These are phyloP conservation scores for Epirrhoe alternata DNA, from an alignment of 2,888 invertebrate species.

Conservation along the genomic window DNA sequence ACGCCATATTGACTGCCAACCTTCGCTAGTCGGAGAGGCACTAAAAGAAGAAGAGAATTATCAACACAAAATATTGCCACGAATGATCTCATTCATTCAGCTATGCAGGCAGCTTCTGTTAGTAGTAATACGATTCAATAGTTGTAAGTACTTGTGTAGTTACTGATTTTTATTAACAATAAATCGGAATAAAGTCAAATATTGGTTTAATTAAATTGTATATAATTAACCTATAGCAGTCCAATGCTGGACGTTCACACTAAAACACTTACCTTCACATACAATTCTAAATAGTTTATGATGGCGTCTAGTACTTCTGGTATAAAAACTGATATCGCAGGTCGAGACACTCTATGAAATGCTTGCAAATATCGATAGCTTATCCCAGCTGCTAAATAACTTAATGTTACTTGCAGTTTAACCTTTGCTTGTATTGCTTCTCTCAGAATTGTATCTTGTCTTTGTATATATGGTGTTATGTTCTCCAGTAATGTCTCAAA, in stretches of 20 bases:
- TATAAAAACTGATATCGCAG: constrained; percentile 20
- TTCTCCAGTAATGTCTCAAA: constrained; percentile 10
- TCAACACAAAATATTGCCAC: too few relatives aligned
- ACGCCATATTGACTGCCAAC: too few relatives aligned
- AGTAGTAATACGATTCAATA: too few relatives aligned
- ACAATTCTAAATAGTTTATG: constrained; percentile 11
- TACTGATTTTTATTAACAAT: too few relatives aligned
- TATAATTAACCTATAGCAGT: too few relatives aligned
- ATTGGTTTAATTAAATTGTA: too few relatives aligned
- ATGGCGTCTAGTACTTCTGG: constrained; percentile 18
- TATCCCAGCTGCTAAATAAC: constrained; percentile 6
- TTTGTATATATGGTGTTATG: constrained; percentile 19
- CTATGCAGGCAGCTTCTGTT: constrained; percentile 8
- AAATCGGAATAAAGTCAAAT: too few relatives aligned
- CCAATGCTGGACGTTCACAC: constrained; percentile 3
- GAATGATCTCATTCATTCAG: neutral
- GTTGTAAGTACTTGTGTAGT: too few relatives aligned
- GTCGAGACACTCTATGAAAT: constrained; percentile 13
- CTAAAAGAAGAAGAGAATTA: too few relatives aligned
- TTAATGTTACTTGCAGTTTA: constrained; percentile 14
- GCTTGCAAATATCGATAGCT: constrained; percentile 16
- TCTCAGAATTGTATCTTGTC: constrained; percentile 18
- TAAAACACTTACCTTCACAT: constrained; percentile 17
- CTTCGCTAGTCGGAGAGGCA: too few relatives aligned
- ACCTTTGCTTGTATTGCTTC: constrained; percentile 15